These are phyloP conservation scores for Tragelaphus buxtoni DNA, from an alignment of 2,113 vertebrate genomes.

Conservation along the genomic window DNA sequence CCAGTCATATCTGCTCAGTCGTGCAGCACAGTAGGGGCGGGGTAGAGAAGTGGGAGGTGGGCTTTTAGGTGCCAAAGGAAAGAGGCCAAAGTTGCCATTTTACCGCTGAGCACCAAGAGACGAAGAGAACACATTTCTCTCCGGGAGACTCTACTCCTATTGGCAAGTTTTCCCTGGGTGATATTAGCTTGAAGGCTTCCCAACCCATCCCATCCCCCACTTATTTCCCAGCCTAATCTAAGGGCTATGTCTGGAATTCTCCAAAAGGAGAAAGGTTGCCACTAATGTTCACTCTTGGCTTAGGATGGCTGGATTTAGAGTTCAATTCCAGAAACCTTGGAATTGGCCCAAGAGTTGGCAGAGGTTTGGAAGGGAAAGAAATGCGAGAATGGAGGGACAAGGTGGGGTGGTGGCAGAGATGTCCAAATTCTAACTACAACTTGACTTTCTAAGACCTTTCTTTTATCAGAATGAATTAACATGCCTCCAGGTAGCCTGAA, in stretches of 20 bases:
- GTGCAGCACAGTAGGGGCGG: constrained; percentile 86
- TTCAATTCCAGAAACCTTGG: not conserved
- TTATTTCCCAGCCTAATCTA: constrained; percentile 23
- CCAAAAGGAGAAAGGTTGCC: not conserved
- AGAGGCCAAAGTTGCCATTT: constrained; percentile 91
- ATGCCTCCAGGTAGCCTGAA: not conserved
- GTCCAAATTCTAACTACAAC: not conserved
- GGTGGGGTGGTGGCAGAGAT: not conserved
- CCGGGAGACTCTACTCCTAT: constrained; percentile 83
- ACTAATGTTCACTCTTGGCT: not conserved
- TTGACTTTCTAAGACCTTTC: not conserved
- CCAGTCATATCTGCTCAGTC: constrained; percentile 98
- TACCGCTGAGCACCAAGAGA: constrained; percentile 87
- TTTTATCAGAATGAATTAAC: not conserved
- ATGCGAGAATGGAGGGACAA: too few species aligned
- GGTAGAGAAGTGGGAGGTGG: constrained; percentile 75
- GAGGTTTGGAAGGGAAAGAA: not conserved
- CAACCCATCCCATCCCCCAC: not conserved
- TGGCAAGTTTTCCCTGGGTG: constrained; percentile 90
- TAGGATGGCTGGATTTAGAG: not conserved
- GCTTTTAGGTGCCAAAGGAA: constrained; percentile 92
- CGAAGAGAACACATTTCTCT: constrained; percentile 82
- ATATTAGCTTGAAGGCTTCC: constrained; percentile 58
- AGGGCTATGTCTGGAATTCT: not conserved
- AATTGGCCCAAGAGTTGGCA: not conserved